Base-by-base conservation (phyloP, 2,888 invertebrate species). In the Euplagia quadripunctaria region DNA sequence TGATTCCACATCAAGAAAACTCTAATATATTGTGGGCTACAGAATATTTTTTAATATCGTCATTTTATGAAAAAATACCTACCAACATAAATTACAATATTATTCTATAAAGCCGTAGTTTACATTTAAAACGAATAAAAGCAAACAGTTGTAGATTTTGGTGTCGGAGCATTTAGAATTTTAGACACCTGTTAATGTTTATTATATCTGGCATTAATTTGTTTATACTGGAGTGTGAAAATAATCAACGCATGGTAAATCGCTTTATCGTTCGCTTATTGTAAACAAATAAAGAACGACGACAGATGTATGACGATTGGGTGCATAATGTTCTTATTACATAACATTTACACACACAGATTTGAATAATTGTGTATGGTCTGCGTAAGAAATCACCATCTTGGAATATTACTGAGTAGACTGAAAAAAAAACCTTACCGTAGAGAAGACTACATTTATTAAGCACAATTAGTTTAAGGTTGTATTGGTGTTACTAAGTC, bases 211-310 rank as follows among this genome's bases (percentile, higher is more conserved):
- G 46, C 16, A 58, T 65, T 72, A 73, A 74, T 81, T 64, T 81
- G 79, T 82, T 77, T 79, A 73, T 42, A 81, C 58, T 75, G 46
- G 65, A 70, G 76, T 79, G 80, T 77, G 66, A 79, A 82, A 80
- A 83, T 77, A 83, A 84, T 82, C 74, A 77, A 72, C 55, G 67
- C 51, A 68, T 74, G 68, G 72, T 42, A 78, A 79, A 77, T 79
- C 55, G 70, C 70, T 79, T 79, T 76, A 82, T 82, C 72, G 76
- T 51, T 76, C 66, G 49, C 46, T 61, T 61, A 73, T 65, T 72
- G 74, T 80, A 80, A 82, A 83, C 79, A 82, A 76, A 75, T 49
- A 70, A 12, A 65, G 16, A 55, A 71, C 63, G 82, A 74, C 75
- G 82, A 83, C 77, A 78, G 82, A 80, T 72, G 70, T 74, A 74